Evolutionary conservation across 2,888 invertebrate species (phyloP).

Genomic region (Hymenopus coronatus): DNA sequence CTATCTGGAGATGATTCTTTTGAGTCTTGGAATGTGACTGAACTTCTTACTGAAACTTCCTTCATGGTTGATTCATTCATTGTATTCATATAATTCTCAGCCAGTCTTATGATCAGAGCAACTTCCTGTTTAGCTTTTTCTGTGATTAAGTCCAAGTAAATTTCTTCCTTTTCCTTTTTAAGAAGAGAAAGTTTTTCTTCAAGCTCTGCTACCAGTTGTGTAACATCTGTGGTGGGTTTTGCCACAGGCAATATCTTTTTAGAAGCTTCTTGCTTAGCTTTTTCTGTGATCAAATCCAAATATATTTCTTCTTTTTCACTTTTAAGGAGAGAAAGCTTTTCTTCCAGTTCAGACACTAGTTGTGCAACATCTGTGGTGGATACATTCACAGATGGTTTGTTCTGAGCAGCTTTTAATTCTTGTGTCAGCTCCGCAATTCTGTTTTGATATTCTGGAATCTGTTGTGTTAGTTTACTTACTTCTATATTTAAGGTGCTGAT

Average conservation of each 20-base stretch:
- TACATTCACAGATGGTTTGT: not conserved
- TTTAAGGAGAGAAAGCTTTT: conserved; percentile 40
- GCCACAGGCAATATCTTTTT: not conserved
- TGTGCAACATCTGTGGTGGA: conserved; percentile 17
- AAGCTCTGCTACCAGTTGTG: conserved; percentile 46
- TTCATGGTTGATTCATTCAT: not conserved
- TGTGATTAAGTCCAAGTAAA: conserved; percentile 34
- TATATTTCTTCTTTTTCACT: not conserved
- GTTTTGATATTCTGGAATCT: not conserved
- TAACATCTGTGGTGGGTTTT: not conserved
- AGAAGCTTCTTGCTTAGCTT: not conserved
- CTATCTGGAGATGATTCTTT: not conserved
- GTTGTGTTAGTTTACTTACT: not conserved
- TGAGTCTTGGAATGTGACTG: not conserved
- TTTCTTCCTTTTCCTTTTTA: conserved; percentile 38
- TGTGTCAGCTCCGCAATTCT: not conserved
- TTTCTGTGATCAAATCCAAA: not conserved
- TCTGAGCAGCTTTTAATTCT: not conserved
- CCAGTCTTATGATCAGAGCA: conserved; percentile 42
- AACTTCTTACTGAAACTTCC: not conserved
- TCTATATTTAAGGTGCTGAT: conserved; percentile 27
- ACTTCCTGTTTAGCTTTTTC: conserved; percentile 42
- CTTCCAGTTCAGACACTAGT: conserved; percentile 47
- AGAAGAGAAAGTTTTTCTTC: not conserved
- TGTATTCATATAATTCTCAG: conserved; percentile 35